phyloP scores from a whole-genome alignment of 2,888 invertebrate species.

The Watsonalla cultraria region DNA sequence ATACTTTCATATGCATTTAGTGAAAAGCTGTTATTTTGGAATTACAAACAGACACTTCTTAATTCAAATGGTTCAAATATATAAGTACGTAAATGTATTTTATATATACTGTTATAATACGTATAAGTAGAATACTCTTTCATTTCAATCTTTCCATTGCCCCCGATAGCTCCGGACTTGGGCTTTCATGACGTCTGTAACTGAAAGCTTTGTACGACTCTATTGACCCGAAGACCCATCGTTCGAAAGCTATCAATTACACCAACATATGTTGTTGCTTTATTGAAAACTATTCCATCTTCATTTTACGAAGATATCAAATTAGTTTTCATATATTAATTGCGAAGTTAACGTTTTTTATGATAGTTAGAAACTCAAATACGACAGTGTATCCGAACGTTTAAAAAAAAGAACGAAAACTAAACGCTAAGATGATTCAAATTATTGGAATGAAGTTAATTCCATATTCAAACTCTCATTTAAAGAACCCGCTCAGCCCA shows the following conservation, averaged over 20 bases:
- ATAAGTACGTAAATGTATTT: too few species aligned
- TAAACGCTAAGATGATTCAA: constrained; percentile 1
- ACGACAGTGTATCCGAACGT: too few species aligned
- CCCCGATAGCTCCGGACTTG: too few species aligned
- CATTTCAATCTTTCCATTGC: too few species aligned
- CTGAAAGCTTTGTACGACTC: neutral
- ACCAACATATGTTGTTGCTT: neutral
- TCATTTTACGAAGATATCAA: neutral
- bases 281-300: too few species aligned
- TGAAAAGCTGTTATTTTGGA: too few species aligned
- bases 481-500: constrained; percentile 26
- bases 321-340: too few species aligned
- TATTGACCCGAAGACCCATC: neutral
- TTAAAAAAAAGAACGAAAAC: neutral
- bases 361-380: neutral
- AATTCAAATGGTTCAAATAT: too few species aligned
- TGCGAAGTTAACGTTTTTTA: neutral
- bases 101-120: too few species aligned
- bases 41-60: too few species aligned
- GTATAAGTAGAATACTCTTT: too few species aligned
- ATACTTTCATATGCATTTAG: too few species aligned
- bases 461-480: constrained; percentile 4
- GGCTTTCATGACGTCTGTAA: neutral
- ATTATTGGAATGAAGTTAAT: neutral
- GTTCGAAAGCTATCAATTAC: neutral